Percentiles rank a stretch among this genome's conserved stretches.
phyloP scores from a whole-genome alignment of 2,888 invertebrate genomes.

The Linyphia triangularis region DNA sequence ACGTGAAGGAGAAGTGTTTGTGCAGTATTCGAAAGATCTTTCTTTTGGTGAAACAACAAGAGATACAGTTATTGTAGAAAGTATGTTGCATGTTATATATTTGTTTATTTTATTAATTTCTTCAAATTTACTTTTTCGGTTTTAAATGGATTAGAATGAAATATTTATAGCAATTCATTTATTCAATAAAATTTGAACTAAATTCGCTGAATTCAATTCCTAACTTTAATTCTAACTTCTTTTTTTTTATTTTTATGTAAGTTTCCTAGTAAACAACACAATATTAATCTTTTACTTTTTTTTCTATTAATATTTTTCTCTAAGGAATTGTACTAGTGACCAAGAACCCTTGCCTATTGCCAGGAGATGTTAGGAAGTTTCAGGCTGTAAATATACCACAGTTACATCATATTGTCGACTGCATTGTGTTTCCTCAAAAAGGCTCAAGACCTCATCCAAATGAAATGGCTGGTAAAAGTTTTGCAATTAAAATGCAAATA shows the following conservation, averaged over 20 bases:
- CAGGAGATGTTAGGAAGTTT: constrained; percentile 80
- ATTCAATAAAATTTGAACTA: too few species aligned
- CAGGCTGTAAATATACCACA: constrained; percentile 77
- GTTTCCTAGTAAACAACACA: too few species aligned
- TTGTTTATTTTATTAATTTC: background rate
- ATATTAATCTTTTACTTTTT: too few species aligned
- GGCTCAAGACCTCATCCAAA: constrained; percentile 80
- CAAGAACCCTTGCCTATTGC: constrained; percentile 80
- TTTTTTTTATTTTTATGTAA: too few species aligned
- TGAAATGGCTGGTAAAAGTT: constrained; percentile 80
- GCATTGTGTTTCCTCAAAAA: constrained; percentile 80
- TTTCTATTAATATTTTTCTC: background rate
- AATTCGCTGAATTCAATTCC: too few species aligned
- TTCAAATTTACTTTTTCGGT: too few species aligned
- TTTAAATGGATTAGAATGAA: too few species aligned
- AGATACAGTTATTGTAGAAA: constrained; percentile 37
- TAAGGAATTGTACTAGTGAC: constrained; percentile 78
- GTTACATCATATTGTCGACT: constrained; percentile 79
- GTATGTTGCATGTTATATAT: background rate
- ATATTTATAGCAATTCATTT: too few species aligned
- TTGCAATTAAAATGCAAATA: too few species aligned
- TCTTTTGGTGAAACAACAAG: constrained; percentile 45
- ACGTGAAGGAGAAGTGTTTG: constrained; percentile 77
- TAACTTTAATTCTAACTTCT: too few species aligned
- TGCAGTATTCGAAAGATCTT: constrained; percentile 76